Evolutionary conservation across 2,113 vertebrate genomes (phyloP), one percentile per base, ranked within the genome.

Genomic region (Turdus rufiventris): DNA sequence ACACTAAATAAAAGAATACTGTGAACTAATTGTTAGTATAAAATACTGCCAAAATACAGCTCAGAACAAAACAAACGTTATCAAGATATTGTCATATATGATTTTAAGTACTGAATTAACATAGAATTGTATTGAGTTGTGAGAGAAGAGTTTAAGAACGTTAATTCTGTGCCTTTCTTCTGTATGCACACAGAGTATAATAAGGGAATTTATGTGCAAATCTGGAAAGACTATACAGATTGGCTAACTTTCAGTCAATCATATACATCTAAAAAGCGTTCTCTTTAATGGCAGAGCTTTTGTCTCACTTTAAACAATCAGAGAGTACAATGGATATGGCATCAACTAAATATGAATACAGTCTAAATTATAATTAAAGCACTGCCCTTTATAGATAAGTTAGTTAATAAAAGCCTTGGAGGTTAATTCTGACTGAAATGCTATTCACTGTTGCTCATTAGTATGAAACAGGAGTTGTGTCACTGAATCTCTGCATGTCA

Each of bases 351-450:
- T 68, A 50, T 26, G 54, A 91, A 92, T 73, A 34, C 21, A 82
- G 56, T 12, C 68, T 76, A 34, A 87, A 89, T 62, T 53, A 84
- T 58, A 95, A 92, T 89, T 58, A 91, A 96, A 95, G 38, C 18
- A 61, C 34, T 93, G 81, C 92, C 77, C 91, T 93, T 86, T 70
- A 65, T 12, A 88, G 75, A 43, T 73, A 89, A 87, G 38, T 66
- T 26, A 50, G 61, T 73, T 91, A 85, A 85, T 82, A 82, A 82
- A 95, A 91, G 58, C 63, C 85, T 89, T 62, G 65, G 77, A 92
- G 94, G 93, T 83, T 96, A 54, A 96, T 73, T 95, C 85, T 94
- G 82, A 94, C 92, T 71, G 89, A 94, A 97, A 91, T 13, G 23
- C 4, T 56, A 66, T 90, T 92, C 67, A 60, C 33, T 77, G 40